Conservation (phyloP, 2,888 invertebrate species). For the Marasmarcha lunaedactyla region DNA sequence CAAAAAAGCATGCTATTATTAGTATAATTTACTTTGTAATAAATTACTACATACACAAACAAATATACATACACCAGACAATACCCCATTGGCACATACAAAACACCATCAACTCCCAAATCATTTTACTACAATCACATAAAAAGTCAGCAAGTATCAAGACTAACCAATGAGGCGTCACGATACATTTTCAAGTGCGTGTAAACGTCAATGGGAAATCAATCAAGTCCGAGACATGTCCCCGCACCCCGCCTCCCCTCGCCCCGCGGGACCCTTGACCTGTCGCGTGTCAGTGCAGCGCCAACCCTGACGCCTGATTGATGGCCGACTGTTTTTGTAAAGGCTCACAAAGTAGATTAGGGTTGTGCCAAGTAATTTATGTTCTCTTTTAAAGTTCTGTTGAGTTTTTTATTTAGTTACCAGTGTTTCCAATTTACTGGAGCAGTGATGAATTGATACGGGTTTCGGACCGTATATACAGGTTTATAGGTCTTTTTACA, state of each 20-base stretch:
- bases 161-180: slow-evolving; percentile 16
- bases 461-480: too few species aligned
- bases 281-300: slow-evolving; percentile 45
- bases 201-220: slow-evolving; percentile 62
- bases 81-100: too few species aligned
- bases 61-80: too few species aligned
- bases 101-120: too few species aligned
- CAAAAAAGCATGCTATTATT: too few species aligned
- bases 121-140: neutral
- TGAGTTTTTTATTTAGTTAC: too few species aligned
- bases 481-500: too few species aligned
- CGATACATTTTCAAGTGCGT: slow-evolving; percentile 27
- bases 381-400: too few species aligned
- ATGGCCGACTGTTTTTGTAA: slow-evolving; percentile 24
- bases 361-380: neutral
- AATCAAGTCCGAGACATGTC: slow-evolving; percentile 44
- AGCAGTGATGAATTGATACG: too few species aligned
- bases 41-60: too few species aligned
- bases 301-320: slow-evolving; percentile 41
- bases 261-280: slow-evolving; percentile 39
- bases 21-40: too few species aligned
- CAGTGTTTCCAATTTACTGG: too few species aligned
- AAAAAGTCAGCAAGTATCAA: slow-evolving; percentile 22
- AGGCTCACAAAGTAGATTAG: slow-evolving; percentile 8
- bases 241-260: slow-evolving; percentile 14